A percentile compares a stretch with the other conserved stretches of the same genome.
Evolutionary conservation across 2,888 invertebrate genomes (phyloP).

Genomic region (Melanostoma scalare): DNA sequence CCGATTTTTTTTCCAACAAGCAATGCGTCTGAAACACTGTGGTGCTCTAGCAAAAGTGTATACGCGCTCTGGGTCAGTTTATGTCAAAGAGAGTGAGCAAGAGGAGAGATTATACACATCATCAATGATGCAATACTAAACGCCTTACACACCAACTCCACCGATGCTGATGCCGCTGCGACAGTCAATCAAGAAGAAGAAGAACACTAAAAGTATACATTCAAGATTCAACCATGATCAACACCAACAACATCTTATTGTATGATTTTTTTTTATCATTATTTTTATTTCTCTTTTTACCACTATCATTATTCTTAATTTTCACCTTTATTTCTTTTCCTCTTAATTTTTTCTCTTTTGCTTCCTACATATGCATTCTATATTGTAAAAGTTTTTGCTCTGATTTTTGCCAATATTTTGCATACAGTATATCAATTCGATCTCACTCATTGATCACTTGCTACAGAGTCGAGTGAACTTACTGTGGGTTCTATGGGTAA

Average conservation of each 20-base stretch:
- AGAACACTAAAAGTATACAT: background rate
- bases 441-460: background rate
- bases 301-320: background rate
- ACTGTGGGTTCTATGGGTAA: background rate
- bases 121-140: constrained; percentile 8
- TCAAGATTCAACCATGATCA: background rate
- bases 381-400: constrained; percentile 3
- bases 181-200: constrained; percentile 3
- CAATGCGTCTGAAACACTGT: too few relatives aligned
- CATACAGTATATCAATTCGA: background rate
- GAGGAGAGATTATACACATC: constrained; percentile 4
- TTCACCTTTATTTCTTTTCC: background rate
- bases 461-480: constrained; percentile 1
- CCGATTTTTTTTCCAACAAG: too few relatives aligned
- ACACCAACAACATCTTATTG: constrained; percentile 10
- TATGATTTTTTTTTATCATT: constrained; percentile 1
- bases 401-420: background rate
- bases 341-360: background rate
- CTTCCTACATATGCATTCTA: background rate
- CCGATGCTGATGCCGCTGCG: constrained; percentile 5
- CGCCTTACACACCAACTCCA: background rate
- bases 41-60: too few relatives aligned
- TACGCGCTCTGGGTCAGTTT: too few relatives aligned
- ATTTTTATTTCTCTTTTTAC: background rate
- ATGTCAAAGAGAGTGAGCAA: constrained; percentile 5